phyloP scores from a whole-genome alignment of 2,888 invertebrate species.

The Hipparchia semele region DNA sequence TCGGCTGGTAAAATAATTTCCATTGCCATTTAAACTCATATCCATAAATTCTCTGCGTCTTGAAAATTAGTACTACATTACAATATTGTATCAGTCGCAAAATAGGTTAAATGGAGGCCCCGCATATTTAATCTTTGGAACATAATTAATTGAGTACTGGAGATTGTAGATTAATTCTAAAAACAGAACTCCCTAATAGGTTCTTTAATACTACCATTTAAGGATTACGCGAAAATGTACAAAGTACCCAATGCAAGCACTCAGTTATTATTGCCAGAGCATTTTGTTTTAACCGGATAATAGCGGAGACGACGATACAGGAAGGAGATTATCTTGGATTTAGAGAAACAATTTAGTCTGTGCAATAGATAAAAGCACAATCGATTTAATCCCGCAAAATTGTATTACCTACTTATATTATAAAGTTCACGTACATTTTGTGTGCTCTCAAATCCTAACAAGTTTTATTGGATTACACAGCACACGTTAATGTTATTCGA shows the following conservation, averaged over 20 bases:
- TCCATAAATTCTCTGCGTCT: not conserved
- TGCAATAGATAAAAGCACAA: slow-evolving; percentile 64
- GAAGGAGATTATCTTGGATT: slow-evolving; percentile 70
- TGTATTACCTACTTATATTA: slow-evolving; percentile 48
- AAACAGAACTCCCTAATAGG: slow-evolving; percentile 17
- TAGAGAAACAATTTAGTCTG: slow-evolving; percentile 59
- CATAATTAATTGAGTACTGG: not conserved
- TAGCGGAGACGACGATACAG: slow-evolving; percentile 56
- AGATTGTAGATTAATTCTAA: slow-evolving; percentile 1
- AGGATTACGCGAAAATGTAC: slow-evolving; percentile 48
- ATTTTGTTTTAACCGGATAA: slow-evolving; percentile 73
- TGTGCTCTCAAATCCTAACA: slow-evolving; percentile 54
- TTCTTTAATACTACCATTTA: slow-evolving; percentile 31
- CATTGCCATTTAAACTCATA: slow-evolving; percentile 8
- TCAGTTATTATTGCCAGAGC: slow-evolving; percentile 68
- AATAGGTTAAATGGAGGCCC: not conserved
- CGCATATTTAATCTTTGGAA: not conserved
- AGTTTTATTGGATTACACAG: slow-evolving; percentile 60
- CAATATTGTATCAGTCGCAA: not conserved
- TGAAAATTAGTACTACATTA: not conserved
- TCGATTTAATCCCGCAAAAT: slow-evolving; percentile 59
- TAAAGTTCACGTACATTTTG: slow-evolving; percentile 45
- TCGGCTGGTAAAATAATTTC: slow-evolving; percentile 39
- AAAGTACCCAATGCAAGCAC: slow-evolving; percentile 57
- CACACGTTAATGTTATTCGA: slow-evolving; percentile 62